Percentiles rank a stretch among this genome's conserved stretches.
phyloP scores from a whole-genome alignment of 2,113 vertebrate genomes.

The Ardeotis arabs region DNA sequence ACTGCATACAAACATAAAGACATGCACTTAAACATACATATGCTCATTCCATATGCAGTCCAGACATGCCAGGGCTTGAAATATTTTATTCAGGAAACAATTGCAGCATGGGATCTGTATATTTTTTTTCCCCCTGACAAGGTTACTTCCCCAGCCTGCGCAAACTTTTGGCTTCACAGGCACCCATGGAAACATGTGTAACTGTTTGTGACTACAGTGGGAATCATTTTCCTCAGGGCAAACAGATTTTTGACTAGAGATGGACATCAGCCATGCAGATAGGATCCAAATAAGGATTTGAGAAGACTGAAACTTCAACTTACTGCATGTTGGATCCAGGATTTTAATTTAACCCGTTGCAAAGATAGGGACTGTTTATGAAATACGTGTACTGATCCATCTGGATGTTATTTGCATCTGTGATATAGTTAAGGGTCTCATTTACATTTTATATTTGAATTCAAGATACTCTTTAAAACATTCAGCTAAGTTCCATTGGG shows the following conservation, averaged over 20 bases:
- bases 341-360: slow-evolving; percentile 40
- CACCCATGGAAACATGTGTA: slow-evolving; percentile 22
- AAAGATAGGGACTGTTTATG: slow-evolving; percentile 35
- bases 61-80: slow-evolving; percentile 35
- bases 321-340: background rate
- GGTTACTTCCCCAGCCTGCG: background rate
- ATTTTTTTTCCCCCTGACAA: slow-evolving; percentile 26
- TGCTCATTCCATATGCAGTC: slow-evolving; percentile 34
- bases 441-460: slow-evolving; percentile 52
- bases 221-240: slow-evolving; percentile 49
- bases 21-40: background rate
- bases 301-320: slow-evolving; percentile 17
- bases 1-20: background rate
- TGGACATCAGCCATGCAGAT: slow-evolving; percentile 30
- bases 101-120: slow-evolving; percentile 27
- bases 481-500: background rate
- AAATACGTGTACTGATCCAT: slow-evolving; percentile 49
- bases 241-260: slow-evolving; percentile 41
- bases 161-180: slow-evolving; percentile 24
- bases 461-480: slow-evolving; percentile 29
- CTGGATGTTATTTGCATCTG: slow-evolving; percentile 59
- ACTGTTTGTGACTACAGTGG: slow-evolving; percentile 44
- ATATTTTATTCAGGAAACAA: slow-evolving; percentile 36
- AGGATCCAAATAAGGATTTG: slow-evolving; percentile 15
- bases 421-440: slow-evolving; percentile 50